These are phyloP conservation scores for Gobionotothen gibberifrons DNA, from an alignment of 2,797 vertebrate species.

Conservation along the genomic window DNA sequence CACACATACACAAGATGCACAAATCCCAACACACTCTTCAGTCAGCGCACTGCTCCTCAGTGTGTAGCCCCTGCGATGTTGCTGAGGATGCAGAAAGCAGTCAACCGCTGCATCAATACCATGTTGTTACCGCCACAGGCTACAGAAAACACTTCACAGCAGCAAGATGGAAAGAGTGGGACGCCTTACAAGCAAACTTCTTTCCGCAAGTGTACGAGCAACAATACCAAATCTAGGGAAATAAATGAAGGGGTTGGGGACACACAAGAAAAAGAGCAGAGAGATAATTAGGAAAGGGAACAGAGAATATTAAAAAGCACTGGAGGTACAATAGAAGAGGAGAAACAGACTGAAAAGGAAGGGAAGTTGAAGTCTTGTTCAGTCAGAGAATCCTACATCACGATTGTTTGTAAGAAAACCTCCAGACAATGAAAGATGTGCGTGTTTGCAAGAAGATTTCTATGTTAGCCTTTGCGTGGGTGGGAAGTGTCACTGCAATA, in stretches of 20 bases:
- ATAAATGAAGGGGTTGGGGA: not conserved
- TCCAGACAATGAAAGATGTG: not conserved
- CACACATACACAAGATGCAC: not conserved
- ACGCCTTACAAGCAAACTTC: slow-evolving; percentile 10
- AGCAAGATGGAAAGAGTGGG: slow-evolving; percentile 5
- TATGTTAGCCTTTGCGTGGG: slow-evolving; percentile 12
- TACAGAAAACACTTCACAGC: slow-evolving; percentile 24
- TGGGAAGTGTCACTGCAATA: slow-evolving; percentile 17
- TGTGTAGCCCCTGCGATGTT: slow-evolving; percentile 32
- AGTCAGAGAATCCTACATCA: not conserved
- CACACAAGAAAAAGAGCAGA: not conserved
- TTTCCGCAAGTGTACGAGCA: not conserved
- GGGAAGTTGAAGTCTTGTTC: not conserved
- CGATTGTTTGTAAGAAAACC: not conserved
- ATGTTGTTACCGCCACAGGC: slow-evolving; percentile 46
- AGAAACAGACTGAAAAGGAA: not conserved
- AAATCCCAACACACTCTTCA: not conserved
- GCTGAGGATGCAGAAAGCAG: slow-evolving; percentile 63
- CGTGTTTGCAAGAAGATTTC: not conserved
- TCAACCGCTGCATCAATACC: slow-evolving; percentile 48
- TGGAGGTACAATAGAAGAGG: not conserved
- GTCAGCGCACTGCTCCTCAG: not conserved
- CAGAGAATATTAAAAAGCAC: not conserved
- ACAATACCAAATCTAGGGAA: not conserved
- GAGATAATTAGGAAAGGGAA: slow-evolving; percentile 6